Evolutionary conservation across 1,140 invertebrate species (phyloP).

Genomic region (Nymphalis io): DNA sequence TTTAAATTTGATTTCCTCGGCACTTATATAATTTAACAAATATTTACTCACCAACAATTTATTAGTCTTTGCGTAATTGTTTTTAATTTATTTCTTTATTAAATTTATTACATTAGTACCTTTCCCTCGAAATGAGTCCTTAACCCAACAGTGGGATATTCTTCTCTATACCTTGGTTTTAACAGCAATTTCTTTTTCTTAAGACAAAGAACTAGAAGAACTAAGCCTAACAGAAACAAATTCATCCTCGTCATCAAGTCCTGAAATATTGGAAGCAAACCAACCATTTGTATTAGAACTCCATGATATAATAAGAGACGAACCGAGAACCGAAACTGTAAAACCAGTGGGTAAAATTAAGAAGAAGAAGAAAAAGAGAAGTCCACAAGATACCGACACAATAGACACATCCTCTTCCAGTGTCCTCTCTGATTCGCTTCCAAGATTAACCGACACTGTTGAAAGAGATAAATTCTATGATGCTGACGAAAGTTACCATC

Average conservation of each 20-base stretch:
- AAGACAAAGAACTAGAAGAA: constrained; percentile 37
- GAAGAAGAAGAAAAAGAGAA: constrained; percentile 41
- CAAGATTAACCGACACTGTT: constrained; percentile 31
- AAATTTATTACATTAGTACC: too few relatives aligned
- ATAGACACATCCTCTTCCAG: constrained; percentile 38
- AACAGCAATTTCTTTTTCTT: neutral
- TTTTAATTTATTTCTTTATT: too few relatives aligned
- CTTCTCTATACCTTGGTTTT: neutral
- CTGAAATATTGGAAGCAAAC: constrained; percentile 37
- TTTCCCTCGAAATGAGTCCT: too few relatives aligned
- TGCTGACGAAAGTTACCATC: constrained; percentile 60
- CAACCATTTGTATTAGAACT: constrained; percentile 50
- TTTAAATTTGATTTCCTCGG: too few relatives aligned
- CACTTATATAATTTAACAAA: too few relatives aligned
- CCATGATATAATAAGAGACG: constrained; percentile 50
- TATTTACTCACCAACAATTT: too few relatives aligned
- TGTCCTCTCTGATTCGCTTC: constrained; percentile 40
- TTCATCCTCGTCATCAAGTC: constrained; percentile 45
- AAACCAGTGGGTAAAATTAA: constrained; percentile 39
- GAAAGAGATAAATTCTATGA: constrained; percentile 64
- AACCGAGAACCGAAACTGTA: constrained; percentile 31
- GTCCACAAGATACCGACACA: constrained; percentile 4
- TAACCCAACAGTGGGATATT: too few relatives aligned
- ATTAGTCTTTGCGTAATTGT: too few relatives aligned
- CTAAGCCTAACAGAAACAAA: constrained; percentile 41